These are phyloP conservation scores for Mormyrus hasselquistii DNA, from an alignment of 2,797 vertebrate genomes.

Conservation along the genomic window DNA sequence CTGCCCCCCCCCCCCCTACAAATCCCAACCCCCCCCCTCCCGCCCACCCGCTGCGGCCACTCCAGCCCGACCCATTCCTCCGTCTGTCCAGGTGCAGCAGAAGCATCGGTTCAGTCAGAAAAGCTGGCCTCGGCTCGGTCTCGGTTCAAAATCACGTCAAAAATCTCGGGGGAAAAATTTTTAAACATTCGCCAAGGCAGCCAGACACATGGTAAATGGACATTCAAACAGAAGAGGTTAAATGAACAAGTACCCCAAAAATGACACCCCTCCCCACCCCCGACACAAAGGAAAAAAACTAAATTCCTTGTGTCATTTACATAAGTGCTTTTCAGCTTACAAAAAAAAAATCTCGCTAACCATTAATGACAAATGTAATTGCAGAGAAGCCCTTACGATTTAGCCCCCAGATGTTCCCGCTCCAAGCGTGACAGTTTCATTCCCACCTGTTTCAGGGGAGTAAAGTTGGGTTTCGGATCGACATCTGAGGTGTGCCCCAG, in stretches of 20 bases:
- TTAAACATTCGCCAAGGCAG: constrained; percentile 59
- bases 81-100: not conserved
- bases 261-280: constrained; percentile 13
- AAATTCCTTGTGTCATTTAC: constrained; percentile 51
- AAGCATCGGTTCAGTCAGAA: constrained; percentile 33
- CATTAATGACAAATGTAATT: constrained; percentile 2
- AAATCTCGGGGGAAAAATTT: not conserved
- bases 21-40: not conserved
- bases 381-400: not conserved
- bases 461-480: not conserved
- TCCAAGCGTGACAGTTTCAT: not conserved
- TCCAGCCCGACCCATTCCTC: not conserved
- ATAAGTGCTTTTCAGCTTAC: constrained; percentile 24
- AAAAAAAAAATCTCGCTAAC: not conserved
- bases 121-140: constrained; percentile 57
- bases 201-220: constrained; percentile 53
- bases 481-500: not conserved
- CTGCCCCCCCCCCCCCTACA: constrained; percentile 13
- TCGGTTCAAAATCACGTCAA: constrained; percentile 44
- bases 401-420: not conserved
- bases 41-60: no score
- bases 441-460: not conserved
- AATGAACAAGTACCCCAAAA: constrained; percentile 16
- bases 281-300: constrained; percentile 42
- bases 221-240: constrained; percentile 25